Evolutionary conservation across 2,113 vertebrate genomes (phyloP), one percentile per base, ranked within the genome.

Genomic region (Sceloporus tristichus): DNA sequence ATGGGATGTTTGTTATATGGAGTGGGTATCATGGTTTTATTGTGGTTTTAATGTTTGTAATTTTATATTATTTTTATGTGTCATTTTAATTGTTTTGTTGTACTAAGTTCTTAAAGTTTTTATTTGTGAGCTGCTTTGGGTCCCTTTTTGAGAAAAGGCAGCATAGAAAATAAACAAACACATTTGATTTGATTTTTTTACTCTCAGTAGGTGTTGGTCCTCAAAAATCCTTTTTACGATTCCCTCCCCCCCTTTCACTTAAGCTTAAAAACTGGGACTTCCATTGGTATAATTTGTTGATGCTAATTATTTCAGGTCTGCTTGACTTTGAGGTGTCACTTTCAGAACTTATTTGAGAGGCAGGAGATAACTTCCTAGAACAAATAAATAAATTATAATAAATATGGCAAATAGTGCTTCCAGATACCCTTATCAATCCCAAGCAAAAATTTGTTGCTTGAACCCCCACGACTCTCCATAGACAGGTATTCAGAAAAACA

Each of bases 401-500:
- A 11, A 71, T 71, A 34, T 73, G n/a, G 34, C 42, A 73, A 53
- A 38, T 70, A 38, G 29, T 74, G 48, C 13, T 42, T 13, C 18
- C 68, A 74, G 48, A 65, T 56, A 79, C 11, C 38, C 40, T 59
- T 75, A 75, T 85, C 53, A 85, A 59, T 27, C 38, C 7, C 53
- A 84, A 74, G n/a, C 54, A 85, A 40, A 7, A 42, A 34, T 62
- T 85, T 7, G 62, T 27, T 65, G 42, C 29, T 71, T 83, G 40
- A 62, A 66, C 19, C 25, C 74, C 40, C 77, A 9, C 19, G 9
- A 66, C 65, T 77, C 38, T 23, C 73, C 77, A 11, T 4, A 76
- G 73, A 34, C 23, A 16, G 38, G 11, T 76, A 29, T 16, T 77
- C 91, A 93, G 84, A 90, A 74, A 91, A 62, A 62, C 59, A 62